phyloP scores from a whole-genome alignment of 2,113 vertebrate genomes.

The Chaenogobius annularis region DNA sequence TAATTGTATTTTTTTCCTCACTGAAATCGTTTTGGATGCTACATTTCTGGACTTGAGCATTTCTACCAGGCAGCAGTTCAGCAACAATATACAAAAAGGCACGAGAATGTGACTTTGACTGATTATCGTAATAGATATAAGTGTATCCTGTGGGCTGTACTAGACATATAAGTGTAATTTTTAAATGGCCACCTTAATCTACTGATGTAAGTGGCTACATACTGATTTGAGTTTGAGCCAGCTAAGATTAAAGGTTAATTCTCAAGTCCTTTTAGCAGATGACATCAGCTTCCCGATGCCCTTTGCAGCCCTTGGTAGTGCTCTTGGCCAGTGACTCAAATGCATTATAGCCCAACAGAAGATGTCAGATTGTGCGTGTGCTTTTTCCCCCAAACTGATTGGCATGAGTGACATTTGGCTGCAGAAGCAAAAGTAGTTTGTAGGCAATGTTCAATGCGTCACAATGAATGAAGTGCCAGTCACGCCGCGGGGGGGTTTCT shows the following conservation, averaged over 20 bases:
- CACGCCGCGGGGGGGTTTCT: not conserved
- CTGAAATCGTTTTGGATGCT: no score
- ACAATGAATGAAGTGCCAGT: constrained; percentile 24
- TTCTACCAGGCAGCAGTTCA: no score
- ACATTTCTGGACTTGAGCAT: no score
- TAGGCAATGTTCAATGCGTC: constrained; percentile 30
- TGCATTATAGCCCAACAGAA: not conserved
- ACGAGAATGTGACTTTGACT: no score
- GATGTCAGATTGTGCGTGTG: constrained; percentile 35
- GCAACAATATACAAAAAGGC: no score
- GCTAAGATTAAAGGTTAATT: constrained; percentile 40
- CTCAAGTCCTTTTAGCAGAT: constrained; percentile 38
- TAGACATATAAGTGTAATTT: no score
- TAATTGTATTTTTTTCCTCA: no score
- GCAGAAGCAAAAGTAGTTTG: constrained; percentile 30
- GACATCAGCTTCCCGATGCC: constrained; percentile 59
- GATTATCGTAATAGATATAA: no score
- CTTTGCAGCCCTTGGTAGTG: constrained; percentile 20
- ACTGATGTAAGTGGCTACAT: not conserved
- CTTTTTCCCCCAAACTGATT: constrained; percentile 53
- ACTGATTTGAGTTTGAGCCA: constrained; percentile 43
- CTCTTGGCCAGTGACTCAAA: constrained; percentile 32
- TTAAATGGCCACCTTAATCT: not conserved
- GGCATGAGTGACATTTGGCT: constrained; percentile 54
- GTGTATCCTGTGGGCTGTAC: no score